These are phyloP conservation scores for Ceramica pisi DNA, from an alignment of 2,888 invertebrate species.

Conservation along the genomic window DNA sequence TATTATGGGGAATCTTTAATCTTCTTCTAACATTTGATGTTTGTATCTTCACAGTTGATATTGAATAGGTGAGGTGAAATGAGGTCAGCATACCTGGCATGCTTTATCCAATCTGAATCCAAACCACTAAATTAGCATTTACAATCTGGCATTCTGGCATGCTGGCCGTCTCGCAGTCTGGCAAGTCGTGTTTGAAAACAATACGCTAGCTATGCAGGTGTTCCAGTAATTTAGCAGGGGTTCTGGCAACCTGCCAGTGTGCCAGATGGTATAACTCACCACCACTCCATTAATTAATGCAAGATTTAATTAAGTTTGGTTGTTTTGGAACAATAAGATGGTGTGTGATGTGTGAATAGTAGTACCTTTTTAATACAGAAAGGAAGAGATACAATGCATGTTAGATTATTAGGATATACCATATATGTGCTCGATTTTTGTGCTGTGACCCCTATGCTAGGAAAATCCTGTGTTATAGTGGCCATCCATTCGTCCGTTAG, in stretches of 20 bases:
- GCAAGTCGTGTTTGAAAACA: constrained; percentile 56
- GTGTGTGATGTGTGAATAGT: background rate
- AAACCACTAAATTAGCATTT: constrained; percentile 56
- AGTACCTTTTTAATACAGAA: too few species aligned
- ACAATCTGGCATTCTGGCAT: constrained; percentile 38
- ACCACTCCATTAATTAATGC: constrained; percentile 52
- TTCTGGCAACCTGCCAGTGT: constrained; percentile 54
- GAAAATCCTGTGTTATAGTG: too few species aligned
- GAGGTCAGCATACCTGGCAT: constrained; percentile 2
- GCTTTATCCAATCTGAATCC: constrained; percentile 5
- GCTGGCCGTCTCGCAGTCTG: constrained; percentile 23
- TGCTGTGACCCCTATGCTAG: too few species aligned
- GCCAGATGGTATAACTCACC: constrained; percentile 55
- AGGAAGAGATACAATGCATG: too few species aligned
- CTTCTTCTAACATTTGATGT: too few species aligned
- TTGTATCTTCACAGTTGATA: too few species aligned
- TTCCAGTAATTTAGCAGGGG: constrained; percentile 55
- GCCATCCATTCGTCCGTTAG: too few species aligned
- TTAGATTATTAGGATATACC: too few species aligned
- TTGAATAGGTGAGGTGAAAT: background rate
- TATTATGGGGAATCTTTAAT: too few species aligned
- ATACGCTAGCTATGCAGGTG: constrained; percentile 64
- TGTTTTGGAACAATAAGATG: background rate
- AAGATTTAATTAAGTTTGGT: constrained; percentile 42
- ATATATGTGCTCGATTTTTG: too few species aligned